These are phyloP conservation scores for Myripristis murdjan DNA, from an alignment of 2,797 vertebrate genomes.

Conservation along the genomic window DNA sequence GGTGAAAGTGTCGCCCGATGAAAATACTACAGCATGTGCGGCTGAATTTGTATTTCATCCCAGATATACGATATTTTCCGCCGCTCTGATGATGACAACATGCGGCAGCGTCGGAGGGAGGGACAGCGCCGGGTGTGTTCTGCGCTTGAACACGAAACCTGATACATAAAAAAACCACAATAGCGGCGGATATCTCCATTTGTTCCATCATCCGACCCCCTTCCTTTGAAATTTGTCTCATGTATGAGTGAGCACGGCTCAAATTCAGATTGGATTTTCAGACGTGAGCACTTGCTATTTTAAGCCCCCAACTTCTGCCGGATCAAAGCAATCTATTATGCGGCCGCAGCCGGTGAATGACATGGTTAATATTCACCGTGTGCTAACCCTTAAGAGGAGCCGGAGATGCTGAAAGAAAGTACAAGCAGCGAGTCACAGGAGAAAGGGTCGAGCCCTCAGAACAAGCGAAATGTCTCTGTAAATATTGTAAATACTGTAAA, in stretches of 20 bases:
- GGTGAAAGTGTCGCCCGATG: too few species aligned
- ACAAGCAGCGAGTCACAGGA: constrained; percentile 21
- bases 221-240: constrained; percentile 51
- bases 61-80: too few species aligned
- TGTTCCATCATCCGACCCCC: constrained; percentile 52
- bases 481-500: constrained; percentile 22
- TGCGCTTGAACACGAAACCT: constrained; percentile 16
- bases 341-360: constrained; percentile 27
- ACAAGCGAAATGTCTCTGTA: constrained; percentile 7
- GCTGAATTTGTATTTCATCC: too few species aligned
- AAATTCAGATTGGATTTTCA: constrained; percentile 67
- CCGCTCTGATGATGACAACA: constrained; percentile 15
- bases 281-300: constrained; percentile 58
- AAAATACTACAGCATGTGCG: neutral
- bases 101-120: neutral
- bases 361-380: constrained; percentile 42
- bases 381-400: constrained; percentile 33
- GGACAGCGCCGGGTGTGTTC: neutral
- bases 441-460: constrained; percentile 33
- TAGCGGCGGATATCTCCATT: constrained; percentile 32
- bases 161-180: constrained; percentile 49
- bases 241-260: constrained; percentile 59
- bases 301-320: constrained; percentile 37
- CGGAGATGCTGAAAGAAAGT: constrained; percentile 27
- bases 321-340: constrained; percentile 35